A percentile compares a stretch with the other conserved stretches of the same genome.
phyloP scores from a whole-genome alignment of 2,888 invertebrate species.

The Nemotelus nigrinus region DNA sequence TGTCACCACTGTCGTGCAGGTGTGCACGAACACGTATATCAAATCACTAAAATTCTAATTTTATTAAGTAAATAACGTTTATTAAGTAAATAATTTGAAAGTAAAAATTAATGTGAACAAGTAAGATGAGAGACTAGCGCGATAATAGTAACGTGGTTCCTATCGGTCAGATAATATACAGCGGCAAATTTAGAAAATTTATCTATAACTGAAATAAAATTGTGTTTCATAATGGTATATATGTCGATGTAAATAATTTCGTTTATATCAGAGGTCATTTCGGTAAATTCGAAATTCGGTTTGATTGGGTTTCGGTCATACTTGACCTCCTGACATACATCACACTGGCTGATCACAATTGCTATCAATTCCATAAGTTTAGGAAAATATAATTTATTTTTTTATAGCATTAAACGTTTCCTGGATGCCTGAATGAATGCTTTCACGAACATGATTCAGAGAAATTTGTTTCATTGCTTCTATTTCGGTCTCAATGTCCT shows the following conservation, averaged over 20 bases:
- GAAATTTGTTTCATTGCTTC: constrained; percentile 47
- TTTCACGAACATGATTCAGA: constrained; percentile 50
- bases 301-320: not conserved
- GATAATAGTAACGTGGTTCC: too few species aligned
- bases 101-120: too few species aligned
- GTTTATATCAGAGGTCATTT: constrained; percentile 22
- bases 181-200: too few species aligned
- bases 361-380: constrained; percentile 40
- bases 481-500: constrained; percentile 41
- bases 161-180: too few species aligned
- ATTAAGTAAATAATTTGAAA: too few species aligned
- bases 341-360: constrained; percentile 4
- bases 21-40: too few species aligned
- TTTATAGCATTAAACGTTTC: constrained; percentile 42
- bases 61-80: too few species aligned
- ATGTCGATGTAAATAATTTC: constrained; percentile 25
- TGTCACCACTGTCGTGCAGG: too few species aligned
- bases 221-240: constrained; percentile 14
- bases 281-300: constrained; percentile 19
- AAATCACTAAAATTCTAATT: too few species aligned
- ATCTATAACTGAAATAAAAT: too few species aligned
- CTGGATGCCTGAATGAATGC: constrained; percentile 46
- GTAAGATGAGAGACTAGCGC: too few species aligned
- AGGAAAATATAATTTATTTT: constrained; percentile 49
- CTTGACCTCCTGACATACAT: not conserved